Base-by-base conservation (phyloP, 2,888 invertebrate genomes). In the Dioctria rufipes region DNA sequence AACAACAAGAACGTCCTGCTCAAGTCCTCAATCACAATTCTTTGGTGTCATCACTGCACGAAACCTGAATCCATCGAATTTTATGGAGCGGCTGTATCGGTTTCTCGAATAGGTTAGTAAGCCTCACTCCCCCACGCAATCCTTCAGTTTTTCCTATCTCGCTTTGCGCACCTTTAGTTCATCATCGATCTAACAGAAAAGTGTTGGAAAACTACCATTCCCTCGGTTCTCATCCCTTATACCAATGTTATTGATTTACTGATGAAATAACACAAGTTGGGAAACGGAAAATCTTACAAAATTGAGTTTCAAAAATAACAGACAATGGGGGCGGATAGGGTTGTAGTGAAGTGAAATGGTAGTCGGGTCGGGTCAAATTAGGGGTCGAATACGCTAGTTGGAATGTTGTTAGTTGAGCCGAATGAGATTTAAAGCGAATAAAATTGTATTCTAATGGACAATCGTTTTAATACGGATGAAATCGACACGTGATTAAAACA, bases 291-390 rank as follows among this genome's bases (percentile, higher is more conserved):
- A 61, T 49, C 77, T 63, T 43, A 46, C 63, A 49, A 63, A 77
- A 77, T 77, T 77, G 77, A 77, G 77, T 77, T 63, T 77, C 77
- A 49, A 63, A 77, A 77, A 75, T 58, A 46, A 75, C 43, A 61
- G 63, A 61, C 39, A 49, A 54, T 11, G 54, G 11, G 11, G n/a
- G 54, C 5, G 11, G n/a, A n/a, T n/a, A n/a, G n/a, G n/a, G n/a
- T n/a, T n/a, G n/a, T n/a, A n/a, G 40, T 5, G 39, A 5, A 37
- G 40, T 63, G 63, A 37, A 63, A 25, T 6, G 63, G 63, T 8
- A 11, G 37, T 25, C 37, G 63, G 37, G 40, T 63, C 40, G 37
- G 11, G 37, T 39, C 5, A 5, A 25, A n/a, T 3, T 5, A 63
- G 37, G 37, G 63, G 63, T 37, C 40, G 37, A 63, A 5, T 6